Evolutionary conservation across 2,113 vertebrate species (phyloP).

Genomic region (Nipponia nippon): DNA sequence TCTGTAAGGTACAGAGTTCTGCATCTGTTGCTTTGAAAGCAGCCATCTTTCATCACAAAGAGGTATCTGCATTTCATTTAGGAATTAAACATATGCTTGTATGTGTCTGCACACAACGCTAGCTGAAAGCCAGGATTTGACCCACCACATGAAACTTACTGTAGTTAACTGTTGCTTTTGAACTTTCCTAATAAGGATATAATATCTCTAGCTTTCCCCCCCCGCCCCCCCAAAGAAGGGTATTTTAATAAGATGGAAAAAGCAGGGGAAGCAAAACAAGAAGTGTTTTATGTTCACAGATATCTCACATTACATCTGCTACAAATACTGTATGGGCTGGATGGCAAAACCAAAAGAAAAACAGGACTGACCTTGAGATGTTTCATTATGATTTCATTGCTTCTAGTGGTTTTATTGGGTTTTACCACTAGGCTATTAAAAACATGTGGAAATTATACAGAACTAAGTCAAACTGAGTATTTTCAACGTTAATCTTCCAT

Average conservation of each 20-base stretch:
- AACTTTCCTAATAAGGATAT: conserved; percentile 11
- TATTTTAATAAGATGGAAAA: conserved; percentile 60
- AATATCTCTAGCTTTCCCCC: neutral
- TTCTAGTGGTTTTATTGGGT: conserved; percentile 47
- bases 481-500: conserved; percentile 10
- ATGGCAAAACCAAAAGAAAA: conserved; percentile 58
- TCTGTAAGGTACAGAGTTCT: neutral
- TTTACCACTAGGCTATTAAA: conserved; percentile 50
- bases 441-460: conserved; percentile 47
- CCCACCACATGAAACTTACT: neutral
- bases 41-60: neutral
- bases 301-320: conserved; percentile 51
- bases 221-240: neutral
- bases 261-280: conserved; percentile 35
- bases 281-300: conserved; percentile 52
- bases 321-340: conserved; percentile 4
- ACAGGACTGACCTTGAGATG: conserved; percentile 31
- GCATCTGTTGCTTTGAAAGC: neutral
- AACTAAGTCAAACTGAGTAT: neutral
- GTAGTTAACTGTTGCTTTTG: neutral
- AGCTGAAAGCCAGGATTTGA: neutral
- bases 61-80: neutral
- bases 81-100: neutral
- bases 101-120: neutral
- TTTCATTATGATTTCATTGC: conserved; percentile 66